phyloP scores from a whole-genome alignment of 2,113 vertebrate species.

The Varanus salvator region DNA sequence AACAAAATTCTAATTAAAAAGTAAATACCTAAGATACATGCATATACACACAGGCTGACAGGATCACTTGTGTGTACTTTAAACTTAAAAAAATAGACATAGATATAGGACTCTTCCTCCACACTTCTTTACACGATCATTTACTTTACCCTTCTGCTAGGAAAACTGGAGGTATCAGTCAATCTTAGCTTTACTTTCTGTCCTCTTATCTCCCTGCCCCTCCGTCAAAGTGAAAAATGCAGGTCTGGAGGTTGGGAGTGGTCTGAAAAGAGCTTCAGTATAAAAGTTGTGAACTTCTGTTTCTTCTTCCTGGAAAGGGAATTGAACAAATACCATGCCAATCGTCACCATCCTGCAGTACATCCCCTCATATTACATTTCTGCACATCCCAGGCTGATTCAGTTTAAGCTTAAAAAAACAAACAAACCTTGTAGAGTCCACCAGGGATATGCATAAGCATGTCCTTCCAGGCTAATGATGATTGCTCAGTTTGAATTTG shows the following conservation, averaged over 20 bases:
- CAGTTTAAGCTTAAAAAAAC: too few relatives aligned
- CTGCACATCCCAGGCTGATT: too few relatives aligned
- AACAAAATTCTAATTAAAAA: background rate
- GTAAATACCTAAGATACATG: background rate
- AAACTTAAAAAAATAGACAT: background rate
- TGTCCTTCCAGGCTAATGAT: too few relatives aligned
- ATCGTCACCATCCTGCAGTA: too few relatives aligned
- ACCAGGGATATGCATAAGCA: too few relatives aligned
- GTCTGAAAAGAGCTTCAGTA: background rate
- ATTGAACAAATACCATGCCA: background rate
- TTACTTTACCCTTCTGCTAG: background rate
- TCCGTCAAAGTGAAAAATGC: background rate
- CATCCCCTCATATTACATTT: too few relatives aligned
- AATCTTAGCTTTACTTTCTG: background rate
- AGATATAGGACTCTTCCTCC: background rate
- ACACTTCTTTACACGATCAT: background rate
- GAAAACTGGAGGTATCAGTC: background rate
- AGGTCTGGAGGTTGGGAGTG: background rate
- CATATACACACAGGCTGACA: background rate
- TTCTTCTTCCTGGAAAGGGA: too few relatives aligned
- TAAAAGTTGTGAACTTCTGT: background rate
- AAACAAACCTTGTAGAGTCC: too few relatives aligned
- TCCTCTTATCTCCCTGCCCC: background rate
- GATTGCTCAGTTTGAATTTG: too few relatives aligned
- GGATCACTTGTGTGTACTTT: too few relatives aligned